A percentile compares a stretch with the other conserved stretches of the same genome.
phyloP scores from a whole-genome alignment of 2,113 vertebrate species.

The Oryzias celebensis region DNA sequence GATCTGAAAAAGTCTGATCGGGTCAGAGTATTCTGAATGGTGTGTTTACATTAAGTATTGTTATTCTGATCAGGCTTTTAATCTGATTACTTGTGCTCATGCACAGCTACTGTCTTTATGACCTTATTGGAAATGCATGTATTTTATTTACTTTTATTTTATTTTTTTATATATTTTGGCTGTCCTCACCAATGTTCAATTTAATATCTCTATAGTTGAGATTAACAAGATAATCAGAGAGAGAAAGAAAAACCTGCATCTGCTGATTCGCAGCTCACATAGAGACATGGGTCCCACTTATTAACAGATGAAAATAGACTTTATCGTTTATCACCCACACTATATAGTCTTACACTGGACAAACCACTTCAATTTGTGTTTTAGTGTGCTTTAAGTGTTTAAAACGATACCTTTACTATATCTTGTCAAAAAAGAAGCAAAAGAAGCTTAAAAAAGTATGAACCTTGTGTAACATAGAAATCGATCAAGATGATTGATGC shows the following conservation, averaged over 20 bases:
- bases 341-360: conserved; percentile 22
- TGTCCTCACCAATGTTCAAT: neutral
- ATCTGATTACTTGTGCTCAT: too few relatives aligned
- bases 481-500: conserved; percentile 36
- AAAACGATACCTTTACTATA: conserved; percentile 29
- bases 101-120: too few relatives aligned
- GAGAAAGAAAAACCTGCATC: conserved; percentile 12
- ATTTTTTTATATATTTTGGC: neutral
- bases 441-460: conserved; percentile 42
- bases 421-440: conserved; percentile 47
- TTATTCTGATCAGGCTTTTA: too few relatives aligned
- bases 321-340: conserved; percentile 1
- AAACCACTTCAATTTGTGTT: conserved; percentile 45
- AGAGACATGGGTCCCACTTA: neutral
- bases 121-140: too few relatives aligned
- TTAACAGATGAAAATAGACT: conserved; percentile 13
- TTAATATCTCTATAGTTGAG: conserved; percentile 16
- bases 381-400: conserved; percentile 47
- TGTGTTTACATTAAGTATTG: too few relatives aligned
- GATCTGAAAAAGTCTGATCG: too few relatives aligned
- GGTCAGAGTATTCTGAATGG: too few relatives aligned
- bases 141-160: neutral
- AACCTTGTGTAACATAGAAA: conserved; percentile 28
- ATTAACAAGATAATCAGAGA: conserved; percentile 15
- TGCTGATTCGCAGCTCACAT: neutral